phyloP scores from a whole-genome alignment of 2,113 vertebrate species.

The Lethenteron reissneri region DNA sequence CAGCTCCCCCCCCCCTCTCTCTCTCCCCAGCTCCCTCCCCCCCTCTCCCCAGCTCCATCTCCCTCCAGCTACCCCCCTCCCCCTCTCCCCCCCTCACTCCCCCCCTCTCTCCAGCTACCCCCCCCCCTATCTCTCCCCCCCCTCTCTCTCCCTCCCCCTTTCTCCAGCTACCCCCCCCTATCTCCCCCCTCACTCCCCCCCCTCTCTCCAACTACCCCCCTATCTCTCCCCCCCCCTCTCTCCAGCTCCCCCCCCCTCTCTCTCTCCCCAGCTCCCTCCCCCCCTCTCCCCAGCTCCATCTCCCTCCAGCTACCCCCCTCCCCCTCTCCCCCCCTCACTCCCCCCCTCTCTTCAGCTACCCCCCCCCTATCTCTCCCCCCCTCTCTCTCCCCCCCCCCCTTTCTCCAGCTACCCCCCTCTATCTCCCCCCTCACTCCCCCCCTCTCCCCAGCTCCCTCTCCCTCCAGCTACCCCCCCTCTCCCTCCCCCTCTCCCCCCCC shows the following conservation, averaged over 20 bases:
- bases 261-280: neutral
- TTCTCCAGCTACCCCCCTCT: slow-evolving; percentile 16
- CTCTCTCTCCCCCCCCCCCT: slow-evolving; percentile 13
- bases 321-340: no score
- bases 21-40: no score
- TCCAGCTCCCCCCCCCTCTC: neutral
- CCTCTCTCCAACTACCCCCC: neutral
- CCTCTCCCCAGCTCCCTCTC: neutral
- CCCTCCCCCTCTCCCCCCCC: neutral
- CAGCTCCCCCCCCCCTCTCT: no score
- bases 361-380: slow-evolving; percentile 6
- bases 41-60: neutral
- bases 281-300: neutral
- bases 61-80: slow-evolving; percentile 3
- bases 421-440: slow-evolving; percentile 18
- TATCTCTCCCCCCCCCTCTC: neutral
- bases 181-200: neutral
- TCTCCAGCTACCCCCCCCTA: neutral
- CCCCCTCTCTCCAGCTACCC: slow-evolving; percentile 16
- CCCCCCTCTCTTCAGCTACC: neutral
- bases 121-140: slow-evolving; percentile 20
- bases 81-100: slow-evolving; percentile 9
- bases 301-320: no score
- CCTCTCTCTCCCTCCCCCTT: slow-evolving; percentile 15
- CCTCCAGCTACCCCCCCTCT: neutral